Conservation (phyloP, 1,140 invertebrate species). For the Brachionus angularis region DNA sequence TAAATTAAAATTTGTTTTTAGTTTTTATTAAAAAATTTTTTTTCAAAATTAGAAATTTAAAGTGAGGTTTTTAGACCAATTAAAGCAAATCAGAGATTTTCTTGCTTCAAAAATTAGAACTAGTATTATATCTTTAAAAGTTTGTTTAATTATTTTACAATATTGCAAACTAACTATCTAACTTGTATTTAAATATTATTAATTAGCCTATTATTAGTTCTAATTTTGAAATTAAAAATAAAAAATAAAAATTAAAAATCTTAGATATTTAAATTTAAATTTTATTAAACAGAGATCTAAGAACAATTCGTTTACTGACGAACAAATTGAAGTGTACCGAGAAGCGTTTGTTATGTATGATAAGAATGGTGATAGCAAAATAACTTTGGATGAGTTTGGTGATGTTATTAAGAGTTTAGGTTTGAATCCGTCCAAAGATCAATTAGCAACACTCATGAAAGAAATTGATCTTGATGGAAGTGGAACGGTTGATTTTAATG, state of each 20-base stretch:
- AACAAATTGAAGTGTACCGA: slow-evolving; percentile 33
- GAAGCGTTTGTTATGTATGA: slow-evolving; percentile 41
- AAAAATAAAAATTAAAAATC: background rate
- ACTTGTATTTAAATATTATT: too few relatives aligned
- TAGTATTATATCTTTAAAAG: too few relatives aligned
- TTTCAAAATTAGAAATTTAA: too few relatives aligned
- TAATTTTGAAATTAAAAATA: too few relatives aligned
- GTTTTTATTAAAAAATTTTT: background rate
- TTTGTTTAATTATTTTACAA: too few relatives aligned
- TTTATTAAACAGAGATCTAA: slow-evolving; percentile 6
- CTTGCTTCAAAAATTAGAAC: too few relatives aligned
- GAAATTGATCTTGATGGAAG: slow-evolving; percentile 43
- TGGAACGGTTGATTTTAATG: slow-evolving; percentile 39
- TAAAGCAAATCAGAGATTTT: too few relatives aligned
- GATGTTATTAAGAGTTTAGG: slow-evolving; percentile 42
- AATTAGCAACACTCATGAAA: slow-evolving; percentile 36
- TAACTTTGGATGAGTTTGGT: slow-evolving; percentile 42
- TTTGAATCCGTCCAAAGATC: slow-evolving; percentile 36
- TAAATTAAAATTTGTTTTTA: background rate
- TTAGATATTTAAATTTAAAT: background rate
- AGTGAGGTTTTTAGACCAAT: too few relatives aligned
- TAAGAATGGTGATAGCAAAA: slow-evolving; percentile 40
- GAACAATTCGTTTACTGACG: slow-evolving; percentile 6
- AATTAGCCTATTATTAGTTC: too few relatives aligned
- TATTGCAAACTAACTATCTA: too few relatives aligned